Conservation (phyloP, 2,888 invertebrate species). For the Galerucella calmariensis region DNA sequence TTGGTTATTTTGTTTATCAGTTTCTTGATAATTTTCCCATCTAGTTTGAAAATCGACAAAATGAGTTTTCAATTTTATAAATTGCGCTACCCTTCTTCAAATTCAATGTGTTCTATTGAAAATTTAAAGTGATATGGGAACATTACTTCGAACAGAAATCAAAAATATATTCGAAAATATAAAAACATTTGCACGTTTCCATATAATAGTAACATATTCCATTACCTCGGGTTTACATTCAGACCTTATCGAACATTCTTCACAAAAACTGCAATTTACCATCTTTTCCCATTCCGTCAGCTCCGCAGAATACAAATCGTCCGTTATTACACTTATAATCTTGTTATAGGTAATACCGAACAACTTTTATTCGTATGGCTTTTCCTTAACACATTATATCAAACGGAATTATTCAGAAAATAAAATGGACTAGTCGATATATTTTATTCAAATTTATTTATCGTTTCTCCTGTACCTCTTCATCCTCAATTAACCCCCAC, state of each 20-base stretch:
- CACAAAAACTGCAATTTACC: slow-evolving; percentile 20
- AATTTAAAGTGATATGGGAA: background rate
- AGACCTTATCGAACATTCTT: slow-evolving; percentile 11
- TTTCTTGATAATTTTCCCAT: too few species aligned
- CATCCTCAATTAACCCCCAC: too few species aligned
- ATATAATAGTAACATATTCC: slow-evolving; percentile 11
- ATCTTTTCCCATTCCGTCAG: slow-evolving; percentile 10
- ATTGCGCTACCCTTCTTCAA: background rate
- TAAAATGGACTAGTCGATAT: too few species aligned
- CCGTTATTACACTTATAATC: background rate
- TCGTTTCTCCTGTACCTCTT: too few species aligned
- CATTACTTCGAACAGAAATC: too few species aligned
- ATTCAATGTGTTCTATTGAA: background rate
- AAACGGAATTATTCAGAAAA: background rate
- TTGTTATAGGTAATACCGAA: background rate
- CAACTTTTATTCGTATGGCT: background rate
- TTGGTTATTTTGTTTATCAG: too few species aligned
- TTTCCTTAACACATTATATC: background rate
- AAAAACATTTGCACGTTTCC: slow-evolving; percentile 16
- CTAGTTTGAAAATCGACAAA: too few species aligned
- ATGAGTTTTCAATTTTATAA: too few species aligned
- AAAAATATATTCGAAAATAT: background rate
- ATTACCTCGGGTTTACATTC: slow-evolving; percentile 13
- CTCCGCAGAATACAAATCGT: slow-evolving; percentile 21
- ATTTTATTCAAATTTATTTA: too few species aligned